Percentiles rank a stretch among this genome's conserved stretches.
phyloP scores from a whole-genome alignment of 2,888 invertebrate species.

The Scaptomyza flava region DNA sequence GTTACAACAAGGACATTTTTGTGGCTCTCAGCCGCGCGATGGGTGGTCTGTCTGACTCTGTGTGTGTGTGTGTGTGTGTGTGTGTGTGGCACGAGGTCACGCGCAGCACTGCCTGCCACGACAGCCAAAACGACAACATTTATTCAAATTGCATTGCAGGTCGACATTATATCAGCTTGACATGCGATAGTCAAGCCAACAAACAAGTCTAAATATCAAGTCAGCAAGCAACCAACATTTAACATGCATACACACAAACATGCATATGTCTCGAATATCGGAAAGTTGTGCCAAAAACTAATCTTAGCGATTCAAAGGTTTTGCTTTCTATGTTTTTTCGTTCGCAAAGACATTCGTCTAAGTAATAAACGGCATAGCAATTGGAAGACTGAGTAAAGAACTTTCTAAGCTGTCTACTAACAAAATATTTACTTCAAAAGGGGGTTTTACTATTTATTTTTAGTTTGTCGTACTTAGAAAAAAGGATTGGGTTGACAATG shows the following conservation, averaged over 20 bases:
- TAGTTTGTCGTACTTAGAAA: background rate
- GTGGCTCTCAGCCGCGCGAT: constrained; percentile 36
- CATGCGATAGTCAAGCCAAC: constrained; percentile 53
- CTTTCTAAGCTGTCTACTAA: background rate
- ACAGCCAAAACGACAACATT: constrained; percentile 63
- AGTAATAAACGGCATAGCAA: constrained; percentile 8
- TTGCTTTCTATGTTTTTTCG: constrained; percentile 6
- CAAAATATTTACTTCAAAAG: constrained; percentile 6
- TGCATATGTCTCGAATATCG: constrained; percentile 18
- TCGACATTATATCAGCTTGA: constrained; percentile 63
- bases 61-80: constrained; percentile 48
- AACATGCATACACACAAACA: background rate
- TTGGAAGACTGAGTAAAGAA: background rate
- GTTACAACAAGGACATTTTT: constrained; percentile 58
- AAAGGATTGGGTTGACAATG: background rate
- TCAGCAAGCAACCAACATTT: constrained; percentile 8
- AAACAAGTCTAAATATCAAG: constrained; percentile 25
- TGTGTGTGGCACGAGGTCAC: constrained; percentile 49
- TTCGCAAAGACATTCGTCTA: constrained; percentile 7
- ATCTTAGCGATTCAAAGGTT: constrained; percentile 6
- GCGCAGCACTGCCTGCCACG: constrained; percentile 42
- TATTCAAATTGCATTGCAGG: constrained; percentile 71
- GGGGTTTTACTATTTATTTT: background rate
- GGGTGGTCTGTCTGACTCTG: constrained; percentile 41
- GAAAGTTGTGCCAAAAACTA: constrained; percentile 10